Evolutionary conservation across 1,140 invertebrate genomes (phyloP), one percentile per base, ranked within the genome.

Genomic region (Calephelis virginiensis): DNA sequence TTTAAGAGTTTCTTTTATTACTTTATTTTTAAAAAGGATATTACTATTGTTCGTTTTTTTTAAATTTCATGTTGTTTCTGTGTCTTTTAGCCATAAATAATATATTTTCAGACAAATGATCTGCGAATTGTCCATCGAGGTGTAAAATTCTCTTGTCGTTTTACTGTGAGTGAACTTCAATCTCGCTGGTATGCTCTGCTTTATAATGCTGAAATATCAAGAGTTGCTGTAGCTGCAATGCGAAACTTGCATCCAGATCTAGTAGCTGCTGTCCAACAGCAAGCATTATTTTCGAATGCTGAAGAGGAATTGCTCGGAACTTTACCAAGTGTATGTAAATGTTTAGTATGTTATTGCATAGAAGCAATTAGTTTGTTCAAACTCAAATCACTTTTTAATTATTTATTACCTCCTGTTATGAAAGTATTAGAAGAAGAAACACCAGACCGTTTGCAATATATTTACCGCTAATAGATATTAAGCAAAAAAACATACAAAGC

Each of bases 121-220:
- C 86, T 98, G 47, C 92, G 94, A 46, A 94, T 94, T 77, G 98
- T 99, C 8, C 96, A 99, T 84, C 92, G 96, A 71, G 97, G 97
- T 28, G 95, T 98, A 5, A 99, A 98, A 85, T 99, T 99, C 92
- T 98, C 98, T 0, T 98, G 97, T 82, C 95, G 96, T 71, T 99
- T 99, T 84, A 98, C 97, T 0, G 88, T 99, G 11, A 95, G 96
- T 85, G 98, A 99, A 86, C 94, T 99, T 38, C 97, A 99, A 81
- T 96, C 98, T 68, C 94, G 98, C 66, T 99, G 98, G 98, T 98
- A 98, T 92, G 96, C 97, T 9, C 82, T 99, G 59, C 91, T 99
- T 3, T 99, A 99, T 87, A 97, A 99, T 90, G 95, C 96, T 53
- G 94, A 95, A 50, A 94, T 97, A 47, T 97, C 95, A 10, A 93